phyloP scores from a whole-genome alignment of 1,140 invertebrate species.

The Pseudoatta argentina region DNA sequence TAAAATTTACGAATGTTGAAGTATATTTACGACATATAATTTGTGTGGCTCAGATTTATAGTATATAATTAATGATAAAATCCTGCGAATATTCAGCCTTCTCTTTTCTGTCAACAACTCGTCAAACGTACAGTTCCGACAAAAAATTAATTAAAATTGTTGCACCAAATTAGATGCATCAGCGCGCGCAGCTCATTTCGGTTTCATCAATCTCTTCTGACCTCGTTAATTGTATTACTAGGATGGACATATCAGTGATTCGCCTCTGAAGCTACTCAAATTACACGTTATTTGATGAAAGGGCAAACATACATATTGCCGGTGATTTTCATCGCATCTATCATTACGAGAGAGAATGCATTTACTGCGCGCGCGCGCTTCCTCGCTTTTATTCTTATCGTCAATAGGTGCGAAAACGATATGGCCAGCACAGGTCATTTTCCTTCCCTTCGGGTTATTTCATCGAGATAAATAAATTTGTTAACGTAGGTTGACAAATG shows the following conservation, averaged over 20 bases:
- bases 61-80: constrained; percentile 11
- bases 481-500: constrained; percentile 34
- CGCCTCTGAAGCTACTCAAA: constrained; percentile 59
- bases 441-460: constrained; percentile 34
- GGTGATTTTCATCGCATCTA: constrained; percentile 16
- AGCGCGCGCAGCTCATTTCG: constrained; percentile 13
- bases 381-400: constrained; percentile 38
- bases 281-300: constrained; percentile 57
- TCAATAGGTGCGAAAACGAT: constrained; percentile 31
- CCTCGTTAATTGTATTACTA: constrained; percentile 59
- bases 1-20: not conserved
- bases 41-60: not conserved
- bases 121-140: constrained; percentile 33
- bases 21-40: not conserved
- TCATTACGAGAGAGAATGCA: constrained; percentile 27
- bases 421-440: not conserved
- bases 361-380: not conserved
- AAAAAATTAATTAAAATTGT: constrained; percentile 82
- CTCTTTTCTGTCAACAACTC: constrained; percentile 17
- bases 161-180: constrained; percentile 77
- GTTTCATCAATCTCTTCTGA: constrained; percentile 65
- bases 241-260: constrained; percentile 41
- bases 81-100: not conserved
- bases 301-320: not conserved
- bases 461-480: constrained; percentile 28